Evolutionary conservation across 2,888 invertebrate genomes (phyloP).

Genomic region (Ecliptopera silaceata): DNA sequence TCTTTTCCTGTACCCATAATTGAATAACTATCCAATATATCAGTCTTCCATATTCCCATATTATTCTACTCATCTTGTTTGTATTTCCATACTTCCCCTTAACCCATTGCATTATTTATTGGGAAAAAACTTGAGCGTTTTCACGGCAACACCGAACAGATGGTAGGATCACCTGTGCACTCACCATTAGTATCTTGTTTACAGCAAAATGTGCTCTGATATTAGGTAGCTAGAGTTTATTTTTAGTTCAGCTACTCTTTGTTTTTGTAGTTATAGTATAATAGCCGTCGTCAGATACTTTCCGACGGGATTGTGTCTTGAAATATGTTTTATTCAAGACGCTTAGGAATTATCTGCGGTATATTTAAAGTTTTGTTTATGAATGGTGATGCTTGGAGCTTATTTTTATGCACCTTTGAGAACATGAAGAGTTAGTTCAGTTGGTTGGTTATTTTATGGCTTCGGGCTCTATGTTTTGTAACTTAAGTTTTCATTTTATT

Average conservation of each 20-base stretch:
- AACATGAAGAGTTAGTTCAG: slow-evolving; percentile 23
- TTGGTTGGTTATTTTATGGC: slow-evolving; percentile 12
- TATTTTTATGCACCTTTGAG: slow-evolving; percentile 33
- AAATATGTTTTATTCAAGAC: slow-evolving; percentile 63
- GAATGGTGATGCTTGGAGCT: slow-evolving; percentile 47
- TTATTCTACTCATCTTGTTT: slow-evolving; percentile 14
- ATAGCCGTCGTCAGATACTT: slow-evolving; percentile 59
- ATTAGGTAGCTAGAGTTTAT: slow-evolving; percentile 37
- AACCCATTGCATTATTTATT: slow-evolving; percentile 77
- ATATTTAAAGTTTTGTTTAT: slow-evolving; percentile 55
- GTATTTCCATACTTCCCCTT: slow-evolving; percentile 50
- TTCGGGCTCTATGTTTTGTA: slow-evolving; percentile 18
- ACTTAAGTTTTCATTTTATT: too few relatives aligned
- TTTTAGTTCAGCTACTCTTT: slow-evolving; percentile 23
- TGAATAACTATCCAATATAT: slow-evolving; percentile 12
- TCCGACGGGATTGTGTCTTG: slow-evolving; percentile 57
- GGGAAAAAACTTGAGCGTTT: slow-evolving; percentile 77
- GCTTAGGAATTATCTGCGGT: slow-evolving; percentile 49
- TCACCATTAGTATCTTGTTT: slow-evolving; percentile 51
- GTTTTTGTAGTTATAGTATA: slow-evolving; percentile 67
- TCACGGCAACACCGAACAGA: slow-evolving; percentile 72
- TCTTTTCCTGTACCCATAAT: background rate
- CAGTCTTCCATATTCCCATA: slow-evolving; percentile 2
- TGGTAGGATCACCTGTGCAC: slow-evolving; percentile 72
- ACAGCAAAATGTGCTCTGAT: slow-evolving; percentile 51